A percentile compares a stretch with the other conserved stretches of the same genome.
phyloP scores from a whole-genome alignment of 2,113 vertebrate genomes.

The Strix uralensis region DNA sequence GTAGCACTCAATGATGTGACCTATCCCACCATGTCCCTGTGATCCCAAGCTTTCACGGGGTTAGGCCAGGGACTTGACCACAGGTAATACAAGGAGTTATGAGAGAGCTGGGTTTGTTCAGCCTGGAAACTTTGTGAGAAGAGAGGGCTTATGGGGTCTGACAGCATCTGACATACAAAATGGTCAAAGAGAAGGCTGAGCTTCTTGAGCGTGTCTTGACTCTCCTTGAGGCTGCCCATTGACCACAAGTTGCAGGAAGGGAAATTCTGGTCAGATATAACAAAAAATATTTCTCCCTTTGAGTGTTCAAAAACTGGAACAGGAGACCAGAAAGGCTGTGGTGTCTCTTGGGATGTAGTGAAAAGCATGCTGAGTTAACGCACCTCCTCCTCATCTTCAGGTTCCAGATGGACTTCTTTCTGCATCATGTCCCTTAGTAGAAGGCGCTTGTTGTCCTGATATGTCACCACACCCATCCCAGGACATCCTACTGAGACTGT shows the following conservation, averaged over 20 bases:
- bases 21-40: not conserved
- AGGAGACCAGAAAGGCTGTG: not conserved
- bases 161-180: not conserved
- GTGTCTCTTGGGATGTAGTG: not conserved
- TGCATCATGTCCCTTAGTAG: fast-evolving
- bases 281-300: not conserved
- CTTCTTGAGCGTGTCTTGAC: not conserved
- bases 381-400: not conserved
- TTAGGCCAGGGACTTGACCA: not conserved
- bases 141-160: not conserved
- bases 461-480: not conserved
- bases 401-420: not conserved
- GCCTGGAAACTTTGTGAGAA: not conserved
- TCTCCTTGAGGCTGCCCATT: not conserved
- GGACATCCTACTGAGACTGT: fast-evolving
- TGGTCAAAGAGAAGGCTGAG: not conserved
- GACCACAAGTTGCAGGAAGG: not conserved
- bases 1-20: not conserved
- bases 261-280: not conserved
- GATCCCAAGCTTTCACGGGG: not conserved
- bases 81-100: fast-evolving
- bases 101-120: not conserved
- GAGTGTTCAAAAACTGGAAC: not conserved
- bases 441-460: fast-evolving
- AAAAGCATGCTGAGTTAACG: not conserved